Evolutionary conservation across 2,888 invertebrate species (phyloP).

Genomic region (Odontocolon sp.): DNA sequence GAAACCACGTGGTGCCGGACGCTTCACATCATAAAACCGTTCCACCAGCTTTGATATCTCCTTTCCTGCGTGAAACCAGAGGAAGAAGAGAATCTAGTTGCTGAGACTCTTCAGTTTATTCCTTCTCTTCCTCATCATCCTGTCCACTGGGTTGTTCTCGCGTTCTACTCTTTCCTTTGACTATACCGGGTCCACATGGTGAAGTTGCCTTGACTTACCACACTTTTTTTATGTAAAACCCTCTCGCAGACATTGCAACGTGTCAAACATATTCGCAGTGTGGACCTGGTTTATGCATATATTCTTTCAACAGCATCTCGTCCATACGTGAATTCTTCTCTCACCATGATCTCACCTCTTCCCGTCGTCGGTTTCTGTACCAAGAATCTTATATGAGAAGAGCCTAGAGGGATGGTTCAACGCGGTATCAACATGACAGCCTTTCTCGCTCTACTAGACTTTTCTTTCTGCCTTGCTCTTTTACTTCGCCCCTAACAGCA

Average conservation of each 20-base stretch:
- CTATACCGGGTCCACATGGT: too few species aligned
- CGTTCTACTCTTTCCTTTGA: not conserved
- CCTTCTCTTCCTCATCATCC: conserved; percentile 45
- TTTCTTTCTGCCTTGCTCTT: too few species aligned
- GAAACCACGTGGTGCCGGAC: conserved; percentile 5
- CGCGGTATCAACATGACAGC: too few species aligned
- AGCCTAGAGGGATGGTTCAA: not conserved
- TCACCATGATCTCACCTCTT: too few species aligned
- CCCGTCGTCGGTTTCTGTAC: too few species aligned
- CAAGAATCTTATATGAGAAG: not conserved
- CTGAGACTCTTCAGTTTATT: conserved; percentile 2
- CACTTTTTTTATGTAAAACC: too few species aligned
- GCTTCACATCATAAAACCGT: conserved; percentile 40
- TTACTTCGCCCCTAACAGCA: too few species aligned
- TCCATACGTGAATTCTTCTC: not conserved
- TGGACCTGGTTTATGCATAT: not conserved
- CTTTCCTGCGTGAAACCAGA: conserved; percentile 39
- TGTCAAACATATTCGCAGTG: too few species aligned
- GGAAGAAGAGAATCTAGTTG: not conserved
- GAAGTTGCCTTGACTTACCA: too few species aligned
- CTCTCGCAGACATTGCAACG: too few species aligned
- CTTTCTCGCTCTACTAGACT: too few species aligned
- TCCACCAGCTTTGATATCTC: conserved; percentile 48
- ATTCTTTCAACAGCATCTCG: not conserved
- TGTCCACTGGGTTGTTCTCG: conserved; percentile 31